These are phyloP conservation scores for Reticulitermes speratus DNA, from an alignment of 1,140 invertebrate genomes.

Conservation along the genomic window DNA sequence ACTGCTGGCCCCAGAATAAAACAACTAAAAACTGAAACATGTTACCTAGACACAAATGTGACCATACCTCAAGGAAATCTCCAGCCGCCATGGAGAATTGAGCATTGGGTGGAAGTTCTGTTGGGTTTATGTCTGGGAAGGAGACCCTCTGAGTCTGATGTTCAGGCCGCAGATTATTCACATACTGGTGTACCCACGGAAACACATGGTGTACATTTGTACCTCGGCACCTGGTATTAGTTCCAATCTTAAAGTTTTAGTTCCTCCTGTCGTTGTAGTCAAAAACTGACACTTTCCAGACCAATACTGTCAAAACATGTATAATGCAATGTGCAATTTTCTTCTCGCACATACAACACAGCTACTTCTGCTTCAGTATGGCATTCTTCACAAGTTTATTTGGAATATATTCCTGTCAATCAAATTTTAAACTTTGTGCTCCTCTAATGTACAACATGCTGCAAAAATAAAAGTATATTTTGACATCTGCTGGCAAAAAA, in stretches of 20 bases:
- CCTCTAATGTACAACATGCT: too few species aligned
- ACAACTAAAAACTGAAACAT: too few species aligned
- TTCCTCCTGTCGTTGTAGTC: neutral
- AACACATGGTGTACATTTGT: constrained; percentile 67
- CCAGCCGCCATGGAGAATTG: constrained; percentile 96
- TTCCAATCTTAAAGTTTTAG: neutral
- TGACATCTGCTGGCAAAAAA: too few species aligned
- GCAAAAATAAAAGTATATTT: too few species aligned
- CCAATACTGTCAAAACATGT: neutral
- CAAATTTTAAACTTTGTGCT: too few species aligned
- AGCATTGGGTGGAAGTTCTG: constrained; percentile 58
- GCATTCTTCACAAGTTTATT: too few species aligned
- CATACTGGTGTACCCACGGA: constrained; percentile 93
- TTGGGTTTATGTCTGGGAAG: constrained; percentile 91
- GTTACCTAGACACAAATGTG: too few species aligned
- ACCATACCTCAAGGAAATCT: constrained; percentile 78
- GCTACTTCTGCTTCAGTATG: too few species aligned
- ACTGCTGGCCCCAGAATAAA: too few species aligned
- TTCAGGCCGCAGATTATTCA: constrained; percentile 78
- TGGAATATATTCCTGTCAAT: too few species aligned
- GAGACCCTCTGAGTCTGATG: constrained; percentile 76
- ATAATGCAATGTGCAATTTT: neutral
- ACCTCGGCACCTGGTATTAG: constrained; percentile 56
- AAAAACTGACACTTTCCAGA: neutral
- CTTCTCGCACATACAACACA: neutral